Evolutionary conservation across 2,888 invertebrate genomes (phyloP).

Genomic region (Nemotelus nigrinus): DNA sequence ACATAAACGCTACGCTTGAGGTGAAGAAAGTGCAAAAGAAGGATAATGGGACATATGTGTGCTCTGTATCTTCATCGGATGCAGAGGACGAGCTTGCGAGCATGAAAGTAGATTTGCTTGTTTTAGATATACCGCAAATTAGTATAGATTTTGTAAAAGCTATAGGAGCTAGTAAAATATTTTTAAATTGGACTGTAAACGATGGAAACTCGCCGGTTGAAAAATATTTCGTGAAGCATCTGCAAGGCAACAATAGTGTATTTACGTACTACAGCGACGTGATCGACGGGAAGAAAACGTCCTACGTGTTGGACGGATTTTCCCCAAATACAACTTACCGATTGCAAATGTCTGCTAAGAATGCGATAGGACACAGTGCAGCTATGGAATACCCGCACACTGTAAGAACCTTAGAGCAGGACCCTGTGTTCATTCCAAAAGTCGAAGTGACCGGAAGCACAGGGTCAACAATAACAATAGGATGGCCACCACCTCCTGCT

Average conservation of each 20-base stretch:
- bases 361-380: slow-evolving; percentile 71
- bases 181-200: slow-evolving; percentile 83
- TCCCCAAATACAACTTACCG: slow-evolving; percentile 74
- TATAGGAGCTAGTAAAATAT: slow-evolving; percentile 79
- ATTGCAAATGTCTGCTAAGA: slow-evolving; percentile 74
- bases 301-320: slow-evolving; percentile 75
- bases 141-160: slow-evolving; percentile 77
- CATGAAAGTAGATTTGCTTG: slow-evolving; percentile 68
- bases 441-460: slow-evolving; percentile 77
- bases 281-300: slow-evolving; percentile 73
- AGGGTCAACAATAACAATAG: slow-evolving; percentile 80
- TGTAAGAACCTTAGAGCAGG: slow-evolving; percentile 73
- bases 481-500: slow-evolving; percentile 77
- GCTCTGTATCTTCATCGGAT: slow-evolving; percentile 63
- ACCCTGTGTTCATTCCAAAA: slow-evolving; percentile 82
- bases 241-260: slow-evolving; percentile 67
- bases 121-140: slow-evolving; percentile 77
- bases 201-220: slow-evolving; percentile 78
- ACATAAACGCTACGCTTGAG: slow-evolving; percentile 69
- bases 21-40: slow-evolving; percentile 71
- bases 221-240: slow-evolving; percentile 69
- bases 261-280: slow-evolving; percentile 71
- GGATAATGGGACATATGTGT: slow-evolving; percentile 79
- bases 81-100: slow-evolving; percentile 60
- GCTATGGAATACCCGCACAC: slow-evolving; percentile 67